Conservation (phyloP, 92 coral and sea anemone genomes). For the Porites cylindrica region DNA sequence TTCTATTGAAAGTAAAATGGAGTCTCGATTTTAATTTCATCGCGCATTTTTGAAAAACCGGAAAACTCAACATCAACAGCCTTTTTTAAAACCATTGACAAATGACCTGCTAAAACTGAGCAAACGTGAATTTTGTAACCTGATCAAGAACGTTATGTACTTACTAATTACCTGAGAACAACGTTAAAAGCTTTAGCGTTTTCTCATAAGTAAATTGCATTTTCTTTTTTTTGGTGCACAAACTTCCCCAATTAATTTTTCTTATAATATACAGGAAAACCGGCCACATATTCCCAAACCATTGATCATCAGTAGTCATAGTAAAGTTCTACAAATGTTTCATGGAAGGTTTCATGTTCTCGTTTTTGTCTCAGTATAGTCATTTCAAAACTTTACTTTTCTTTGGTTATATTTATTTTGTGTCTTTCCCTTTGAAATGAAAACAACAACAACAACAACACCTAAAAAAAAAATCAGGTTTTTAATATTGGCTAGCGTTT, state of each 20-base stretch:
- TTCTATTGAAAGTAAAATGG: not conserved
- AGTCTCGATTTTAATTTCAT: not conserved
- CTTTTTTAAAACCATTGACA: not conserved
- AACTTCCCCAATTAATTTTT: not conserved
- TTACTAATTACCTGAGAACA: not conserved
- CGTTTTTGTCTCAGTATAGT: no score
- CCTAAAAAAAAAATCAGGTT: no score
- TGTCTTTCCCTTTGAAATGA: no score
- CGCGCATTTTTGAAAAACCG: no score
- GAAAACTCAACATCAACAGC: no score
- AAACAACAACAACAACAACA: no score
- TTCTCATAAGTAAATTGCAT: not conserved
- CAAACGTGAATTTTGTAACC: not conserved
- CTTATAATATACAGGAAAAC: not conserved
- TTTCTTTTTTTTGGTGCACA: not conserved
- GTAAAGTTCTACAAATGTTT: no score
- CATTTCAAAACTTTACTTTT: no score
- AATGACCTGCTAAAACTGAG: not conserved
- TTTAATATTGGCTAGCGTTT: no score
- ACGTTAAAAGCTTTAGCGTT: not conserved
- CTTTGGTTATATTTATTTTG: no score
- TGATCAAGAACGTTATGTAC: not conserved
- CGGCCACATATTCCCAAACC: not conserved
- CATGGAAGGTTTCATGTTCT: no score
- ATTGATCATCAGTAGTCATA: no score